Conservation (phyloP, 2,797 vertebrate genomes). For the Bovichtus variegatus region DNA sequence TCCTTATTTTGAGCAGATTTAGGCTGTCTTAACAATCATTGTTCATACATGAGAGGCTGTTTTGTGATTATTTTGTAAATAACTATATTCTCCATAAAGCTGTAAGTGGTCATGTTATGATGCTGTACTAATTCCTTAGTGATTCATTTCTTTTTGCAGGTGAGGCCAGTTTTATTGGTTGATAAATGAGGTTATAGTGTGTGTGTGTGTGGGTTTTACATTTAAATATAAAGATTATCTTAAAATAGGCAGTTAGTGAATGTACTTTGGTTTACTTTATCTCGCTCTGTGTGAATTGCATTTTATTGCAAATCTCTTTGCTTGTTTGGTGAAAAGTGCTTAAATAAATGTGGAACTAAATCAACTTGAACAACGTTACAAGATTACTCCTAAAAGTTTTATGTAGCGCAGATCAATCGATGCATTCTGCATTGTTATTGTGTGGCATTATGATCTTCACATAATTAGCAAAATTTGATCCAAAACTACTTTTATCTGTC, state of each 20-base stretch:
- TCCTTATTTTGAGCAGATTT: background rate
- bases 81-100: background rate
- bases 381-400: constrained; percentile 32
- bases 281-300: constrained; percentile 7
- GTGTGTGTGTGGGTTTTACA: background rate
- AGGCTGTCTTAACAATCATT: background rate
- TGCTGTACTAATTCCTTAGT: no score
- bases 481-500: constrained; percentile 38
- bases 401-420: background rate
- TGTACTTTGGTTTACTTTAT: constrained; percentile 15
- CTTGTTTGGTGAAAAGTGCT: constrained; percentile 20
- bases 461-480: constrained; percentile 39
- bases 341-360: constrained; percentile 25
- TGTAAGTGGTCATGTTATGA: background rate
- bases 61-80: background rate
- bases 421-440: background rate
- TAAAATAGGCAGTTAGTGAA: constrained; percentile 11
- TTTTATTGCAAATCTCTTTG: constrained; percentile 42
- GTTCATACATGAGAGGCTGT: background rate
- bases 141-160: background rate
- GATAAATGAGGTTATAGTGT: background rate
- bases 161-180: constrained; percentile 1
- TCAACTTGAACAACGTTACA: constrained; percentile 19
- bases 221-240: constrained; percentile 18
- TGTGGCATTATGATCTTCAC: constrained; percentile 17